phyloP scores from a whole-genome alignment of 2,888 invertebrate genomes.

The Altica lythri region DNA sequence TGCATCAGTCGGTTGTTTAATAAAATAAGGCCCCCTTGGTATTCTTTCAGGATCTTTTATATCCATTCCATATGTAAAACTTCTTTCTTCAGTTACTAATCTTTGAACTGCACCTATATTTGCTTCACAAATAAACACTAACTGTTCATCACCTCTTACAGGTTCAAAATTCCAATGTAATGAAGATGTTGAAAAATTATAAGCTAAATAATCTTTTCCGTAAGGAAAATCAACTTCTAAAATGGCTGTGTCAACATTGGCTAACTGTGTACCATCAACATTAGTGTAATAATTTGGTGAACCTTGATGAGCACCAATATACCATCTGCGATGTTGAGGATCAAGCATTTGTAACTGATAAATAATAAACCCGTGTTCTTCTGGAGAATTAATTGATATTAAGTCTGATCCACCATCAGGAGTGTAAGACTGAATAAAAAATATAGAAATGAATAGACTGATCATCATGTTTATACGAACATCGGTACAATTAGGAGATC shows the following conservation, averaged over 20 bases:
- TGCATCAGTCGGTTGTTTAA: conserved; percentile 80
- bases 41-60: conserved; percentile 79
- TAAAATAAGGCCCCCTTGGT: conserved; percentile 87
- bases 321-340: conserved; percentile 86
- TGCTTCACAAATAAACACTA: conserved; percentile 88
- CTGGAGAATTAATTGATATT: conserved; percentile 76
- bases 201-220: conserved; percentile 76
- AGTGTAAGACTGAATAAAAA: conserved; percentile 34
- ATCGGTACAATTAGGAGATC: too few relatives aligned
- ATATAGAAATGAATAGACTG: too few relatives aligned
- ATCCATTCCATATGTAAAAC: conserved; percentile 85
- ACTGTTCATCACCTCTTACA: conserved; percentile 75
- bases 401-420: conserved; percentile 70
- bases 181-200: conserved; percentile 71
- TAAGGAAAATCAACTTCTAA: conserved; percentile 65
- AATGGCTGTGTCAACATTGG: conserved; percentile 80
- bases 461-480: too few relatives aligned
- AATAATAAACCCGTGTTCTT: conserved; percentile 87
- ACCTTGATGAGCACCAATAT: conserved; percentile 78
- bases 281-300: conserved; percentile 80
- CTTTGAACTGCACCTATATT: conserved; percentile 74
- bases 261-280: conserved; percentile 80
- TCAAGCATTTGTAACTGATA: conserved; percentile 81
- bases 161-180: conserved; percentile 86
- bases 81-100: conserved; percentile 73